Base-by-base conservation (phyloP, 2,113 vertebrate species). In the Lathamus discolor region DNA sequence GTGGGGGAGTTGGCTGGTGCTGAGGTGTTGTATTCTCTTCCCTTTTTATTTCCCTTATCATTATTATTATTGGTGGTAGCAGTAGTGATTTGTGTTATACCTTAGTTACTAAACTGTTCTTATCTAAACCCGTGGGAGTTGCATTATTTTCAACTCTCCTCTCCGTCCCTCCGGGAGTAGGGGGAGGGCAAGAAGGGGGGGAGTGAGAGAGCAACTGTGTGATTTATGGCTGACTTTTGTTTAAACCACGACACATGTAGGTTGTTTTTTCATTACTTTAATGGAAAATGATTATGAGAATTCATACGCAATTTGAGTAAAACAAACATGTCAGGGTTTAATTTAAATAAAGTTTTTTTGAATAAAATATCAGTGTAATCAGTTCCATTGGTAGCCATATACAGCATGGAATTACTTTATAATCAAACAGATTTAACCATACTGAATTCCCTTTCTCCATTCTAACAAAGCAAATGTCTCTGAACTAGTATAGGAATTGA, bases 301-400 rank as follows among this genome's bases (percentile, higher is more conserved):
- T 87, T 48, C 33, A 73, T 52, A 90, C 5, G 13, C n/a, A 90
- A 54, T 57, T 66, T 70, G n/a, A 86, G 20, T 24, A 95, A 61
- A 74, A 78, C n/a, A 52, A n/a, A 43, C 49, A 59, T 69, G 87
- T 76, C 59, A 88, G 90, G 81, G 76, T n/a, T 88, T 63, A 95
- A 91, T 88, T 93, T 94, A 93, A 94, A 73, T 33, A 5, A 88
- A 91, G 25, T 64, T 9, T 78, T 92, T 54, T 88, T 74, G 57
- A 48, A 54, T 83, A 83, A 96, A 86, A 70, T 19, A 81, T 28
- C 19, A 5, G 1, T 28, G 35, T 37, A 84, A 92, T 66, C 85
- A 35, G 6, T 92, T 87, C 88, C 59, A 83, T 5, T 62, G 70
- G 46, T 20, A 76, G 83, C 61, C 70, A 82, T 28, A 66, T 28